Base-by-base conservation (phyloP, 2,797 vertebrate genomes). In the Urophycis tenuis region DNA sequence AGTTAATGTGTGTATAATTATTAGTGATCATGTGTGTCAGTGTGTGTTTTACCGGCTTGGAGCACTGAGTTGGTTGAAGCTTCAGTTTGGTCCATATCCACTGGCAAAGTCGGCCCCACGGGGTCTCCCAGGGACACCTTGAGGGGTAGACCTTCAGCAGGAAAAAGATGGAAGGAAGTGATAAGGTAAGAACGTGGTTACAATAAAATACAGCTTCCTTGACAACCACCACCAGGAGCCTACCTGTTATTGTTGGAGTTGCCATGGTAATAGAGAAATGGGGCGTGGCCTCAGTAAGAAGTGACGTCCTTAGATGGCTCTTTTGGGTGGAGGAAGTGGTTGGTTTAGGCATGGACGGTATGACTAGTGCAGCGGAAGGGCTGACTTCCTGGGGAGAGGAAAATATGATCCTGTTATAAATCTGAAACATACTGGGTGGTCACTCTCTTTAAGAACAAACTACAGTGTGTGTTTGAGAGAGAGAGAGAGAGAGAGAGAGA, bases 91-190 rank as follows among this genome's bases (percentile, higher is more conserved):
- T 25, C 53, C 0, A n/a, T 64, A 60, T 25, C 53, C 22, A 60
- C 4, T 7, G 53, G 53, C 53, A n/a, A n/a, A 60, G n/a, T 25
- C 1, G 22, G n/a, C 30, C 91, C 83, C 72, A 87, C 76, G 2
- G 92, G 90, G 69, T 91, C 91, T 82, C 91, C 92, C 73, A 85
- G 83, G n/a, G 92, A 93, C 74, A 90, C 91, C 5, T 2, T 30
- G 77, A 95, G 91, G 31, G 90, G 80, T 84, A 74, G 88, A 79
- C 84, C 93, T 86, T 78, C 15, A 77, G 15, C 9, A 74, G 17
- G 32, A 2, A 49, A 36, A 3, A 74, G 11, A 39, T 45, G 53
- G 1, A 60, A 0, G 64, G 35, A 39, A 75, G 29, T 15, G 19
- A 39, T 33, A 30, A 17, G 29, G 8, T 10, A 10, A 71, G 36